Percentiles rank a stretch among this genome's conserved stretches.
These are phyloP conservation scores for Psilopogon haemacephalus DNA, from an alignment of 2,113 vertebrate genomes.

Conservation along the genomic window DNA sequence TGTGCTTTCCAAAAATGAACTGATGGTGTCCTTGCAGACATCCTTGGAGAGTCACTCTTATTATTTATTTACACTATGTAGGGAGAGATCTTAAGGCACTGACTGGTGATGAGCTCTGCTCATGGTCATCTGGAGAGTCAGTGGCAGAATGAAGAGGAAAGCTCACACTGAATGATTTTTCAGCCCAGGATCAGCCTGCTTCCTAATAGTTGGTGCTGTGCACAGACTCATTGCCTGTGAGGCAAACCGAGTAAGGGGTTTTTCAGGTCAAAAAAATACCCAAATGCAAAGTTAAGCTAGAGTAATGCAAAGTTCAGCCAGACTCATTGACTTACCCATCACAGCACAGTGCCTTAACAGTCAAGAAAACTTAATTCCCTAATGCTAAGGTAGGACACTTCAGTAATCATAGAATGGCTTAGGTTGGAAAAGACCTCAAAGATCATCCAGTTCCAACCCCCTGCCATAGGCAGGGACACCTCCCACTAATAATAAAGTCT, in stretches of 20 bases:
- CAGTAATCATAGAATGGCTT: no score
- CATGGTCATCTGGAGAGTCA: conserved; percentile 14
- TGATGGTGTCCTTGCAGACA: background rate
- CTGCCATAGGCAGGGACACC: no score
- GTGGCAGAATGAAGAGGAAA: conserved; percentile 10
- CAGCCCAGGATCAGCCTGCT: background rate
- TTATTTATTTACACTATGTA: background rate
- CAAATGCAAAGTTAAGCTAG: background rate
- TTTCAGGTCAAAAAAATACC: background rate
- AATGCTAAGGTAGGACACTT: background rate
- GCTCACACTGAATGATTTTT: background rate
- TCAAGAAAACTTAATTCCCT: background rate
- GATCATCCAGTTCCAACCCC: no score
- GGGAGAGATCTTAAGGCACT: background rate
- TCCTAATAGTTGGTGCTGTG: background rate
- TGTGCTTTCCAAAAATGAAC: background rate
- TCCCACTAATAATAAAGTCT: no score
- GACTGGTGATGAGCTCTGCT: background rate
- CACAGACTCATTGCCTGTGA: background rate
- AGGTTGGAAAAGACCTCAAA: no score
- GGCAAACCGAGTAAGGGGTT: background rate
- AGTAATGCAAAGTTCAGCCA: background rate
- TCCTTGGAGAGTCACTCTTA: background rate
- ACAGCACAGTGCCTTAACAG: background rate
- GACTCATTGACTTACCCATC: background rate